phyloP scores from a whole-genome alignment of 2,113 vertebrate genomes.

The Muntiacus reevesi region DNA sequence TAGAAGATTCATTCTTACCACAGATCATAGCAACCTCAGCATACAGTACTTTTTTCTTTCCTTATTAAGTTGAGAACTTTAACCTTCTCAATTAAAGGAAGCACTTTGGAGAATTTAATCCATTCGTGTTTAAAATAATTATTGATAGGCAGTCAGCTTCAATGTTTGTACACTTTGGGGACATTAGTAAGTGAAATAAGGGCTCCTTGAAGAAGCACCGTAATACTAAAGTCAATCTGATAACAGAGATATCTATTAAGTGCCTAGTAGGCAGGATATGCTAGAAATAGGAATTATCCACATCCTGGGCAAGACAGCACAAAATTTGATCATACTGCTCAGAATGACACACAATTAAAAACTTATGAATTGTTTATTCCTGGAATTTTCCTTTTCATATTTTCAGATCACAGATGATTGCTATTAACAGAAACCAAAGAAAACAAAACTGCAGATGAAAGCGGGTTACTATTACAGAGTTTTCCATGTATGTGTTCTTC shows the following conservation, averaged over 20 bases:
- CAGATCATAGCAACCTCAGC: neutral
- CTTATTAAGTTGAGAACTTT: neutral
- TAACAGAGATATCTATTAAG: neutral
- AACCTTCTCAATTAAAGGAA: neutral
- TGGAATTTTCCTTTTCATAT: neutral
- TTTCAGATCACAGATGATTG: neutral
- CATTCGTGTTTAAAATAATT: neutral
- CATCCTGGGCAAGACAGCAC: neutral
- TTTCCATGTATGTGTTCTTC: neutral
- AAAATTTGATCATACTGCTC: neutral
- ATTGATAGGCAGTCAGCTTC: neutral
- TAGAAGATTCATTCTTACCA: neutral
- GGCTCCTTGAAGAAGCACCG: neutral
- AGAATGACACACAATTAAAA: neutral
- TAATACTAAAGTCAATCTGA: neutral
- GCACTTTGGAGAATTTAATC: neutral
- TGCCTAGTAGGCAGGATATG: neutral
- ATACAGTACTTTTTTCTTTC: neutral
- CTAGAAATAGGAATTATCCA: neutral
- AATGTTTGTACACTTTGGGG: neutral
- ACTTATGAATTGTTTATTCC: neutral
- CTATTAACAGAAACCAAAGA: neutral
- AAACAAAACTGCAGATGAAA: neutral
- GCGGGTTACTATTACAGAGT: neutral
- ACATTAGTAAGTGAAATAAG: neutral